phyloP scores from a whole-genome alignment of 2,888 invertebrate species.

The Scaptomyza caliginosa region DNA sequence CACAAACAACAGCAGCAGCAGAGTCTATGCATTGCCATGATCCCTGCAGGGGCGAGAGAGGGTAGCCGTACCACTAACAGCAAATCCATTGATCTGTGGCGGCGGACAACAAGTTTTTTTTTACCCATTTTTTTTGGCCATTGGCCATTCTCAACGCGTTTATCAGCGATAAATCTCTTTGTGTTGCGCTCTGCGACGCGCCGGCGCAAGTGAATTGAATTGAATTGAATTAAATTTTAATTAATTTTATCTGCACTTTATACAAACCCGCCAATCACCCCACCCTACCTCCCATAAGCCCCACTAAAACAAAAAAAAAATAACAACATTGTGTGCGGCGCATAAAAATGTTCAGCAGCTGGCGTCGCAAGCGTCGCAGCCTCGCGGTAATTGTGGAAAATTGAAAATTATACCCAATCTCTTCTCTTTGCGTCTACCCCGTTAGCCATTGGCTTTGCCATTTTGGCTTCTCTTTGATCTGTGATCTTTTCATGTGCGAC shows the following conservation, averaged over 20 bases:
- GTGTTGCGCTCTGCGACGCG: constrained; percentile 55
- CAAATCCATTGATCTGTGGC: constrained; percentile 67
- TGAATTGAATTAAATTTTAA: constrained; percentile 80
- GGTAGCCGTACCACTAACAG: not conserved
- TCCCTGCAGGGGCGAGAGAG: constrained; percentile 22
- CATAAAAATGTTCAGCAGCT: constrained; percentile 38
- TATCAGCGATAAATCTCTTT: constrained; percentile 80
- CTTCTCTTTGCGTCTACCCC: not conserved
- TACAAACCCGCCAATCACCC: constrained; percentile 4
- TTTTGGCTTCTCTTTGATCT: constrained; percentile 68
- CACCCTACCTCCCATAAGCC: not conserved
- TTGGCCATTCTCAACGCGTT: constrained; percentile 76
- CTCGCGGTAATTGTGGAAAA: constrained; percentile 74
- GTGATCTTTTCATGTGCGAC: constrained; percentile 64
- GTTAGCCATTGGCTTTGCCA: not conserved
- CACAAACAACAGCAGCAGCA: constrained; percentile 42
- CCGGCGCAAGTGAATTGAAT: constrained; percentile 77
- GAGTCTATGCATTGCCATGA: constrained; percentile 48
- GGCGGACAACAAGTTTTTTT: constrained; percentile 25
- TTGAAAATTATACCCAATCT: constrained; percentile 64
- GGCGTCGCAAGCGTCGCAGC: constrained; percentile 36
- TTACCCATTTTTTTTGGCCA: constrained; percentile 32
- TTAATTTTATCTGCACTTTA: constrained; percentile 78
- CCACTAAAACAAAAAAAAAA: too few species aligned
- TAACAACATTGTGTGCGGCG: constrained; percentile 27